Percentiles rank a stretch among this genome's conserved stretches.
phyloP scores from a whole-genome alignment of 2,888 invertebrate genomes.

The Pimpla rufipes region DNA sequence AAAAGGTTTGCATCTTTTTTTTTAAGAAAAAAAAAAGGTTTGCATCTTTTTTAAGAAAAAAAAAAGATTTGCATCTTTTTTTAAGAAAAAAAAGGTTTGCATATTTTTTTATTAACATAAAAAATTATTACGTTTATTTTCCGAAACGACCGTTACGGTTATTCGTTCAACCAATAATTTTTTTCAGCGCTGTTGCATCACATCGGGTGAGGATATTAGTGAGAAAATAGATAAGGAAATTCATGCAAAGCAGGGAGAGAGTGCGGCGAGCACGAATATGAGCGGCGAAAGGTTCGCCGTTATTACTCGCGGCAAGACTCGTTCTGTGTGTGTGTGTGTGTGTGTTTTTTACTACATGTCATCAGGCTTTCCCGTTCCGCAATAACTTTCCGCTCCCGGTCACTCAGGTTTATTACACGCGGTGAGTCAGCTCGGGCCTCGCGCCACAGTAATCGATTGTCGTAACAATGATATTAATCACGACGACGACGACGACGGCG shows the following conservation, averaged over 20 bases:
- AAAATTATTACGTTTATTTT: no score
- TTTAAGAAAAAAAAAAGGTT: no score
- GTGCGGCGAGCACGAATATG: not conserved
- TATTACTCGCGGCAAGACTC: not conserved
- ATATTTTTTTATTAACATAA: no score
- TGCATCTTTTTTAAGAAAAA: no score
- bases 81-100: no score
- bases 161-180: no score
- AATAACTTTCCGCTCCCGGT: conserved; percentile 55
- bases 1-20: no score
- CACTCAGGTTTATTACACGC: conserved; percentile 55
- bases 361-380: conserved; percentile 54
- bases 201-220: not conserved
- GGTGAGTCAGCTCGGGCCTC: conserved; percentile 55
- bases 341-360: conserved; percentile 37
- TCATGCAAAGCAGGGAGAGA: not conserved
- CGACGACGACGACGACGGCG: conserved; percentile 45
- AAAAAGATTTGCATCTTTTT: no score
- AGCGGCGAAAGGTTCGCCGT: not conserved
- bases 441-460: conserved; percentile 62
- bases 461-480: conserved; percentile 65
- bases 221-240: conserved; percentile 9
- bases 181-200: no score
- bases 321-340: no score
- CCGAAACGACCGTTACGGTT: no score